Evolutionary conservation across 2,113 vertebrate genomes (phyloP).

Genomic region (Phycodurus eques): DNA sequence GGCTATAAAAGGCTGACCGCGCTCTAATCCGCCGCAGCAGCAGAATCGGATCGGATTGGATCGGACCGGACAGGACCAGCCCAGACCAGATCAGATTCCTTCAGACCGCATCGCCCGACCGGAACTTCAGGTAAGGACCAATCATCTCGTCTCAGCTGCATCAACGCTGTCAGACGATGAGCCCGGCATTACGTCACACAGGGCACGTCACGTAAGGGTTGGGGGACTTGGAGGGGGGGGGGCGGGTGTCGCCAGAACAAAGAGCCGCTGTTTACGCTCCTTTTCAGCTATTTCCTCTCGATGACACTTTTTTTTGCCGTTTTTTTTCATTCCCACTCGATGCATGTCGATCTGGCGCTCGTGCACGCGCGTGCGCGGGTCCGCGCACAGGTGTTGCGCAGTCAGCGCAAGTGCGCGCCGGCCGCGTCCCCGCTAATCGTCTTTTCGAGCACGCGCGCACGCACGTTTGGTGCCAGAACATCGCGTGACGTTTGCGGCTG

Average conservation of each 20-base stretch:
- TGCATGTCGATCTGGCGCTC: background rate
- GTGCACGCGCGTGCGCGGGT: background rate
- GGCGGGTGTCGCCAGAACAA: background rate
- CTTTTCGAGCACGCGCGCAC: background rate
- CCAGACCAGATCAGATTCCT: too few species aligned
- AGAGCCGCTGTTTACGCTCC: background rate
- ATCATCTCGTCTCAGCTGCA: background rate
- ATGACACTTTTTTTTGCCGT: background rate
- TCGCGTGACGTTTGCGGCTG: background rate
- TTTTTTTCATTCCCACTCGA: background rate
- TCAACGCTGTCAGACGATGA: background rate
- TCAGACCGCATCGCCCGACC: slow-evolving; percentile 16
- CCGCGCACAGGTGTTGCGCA: slow-evolving; percentile 40
- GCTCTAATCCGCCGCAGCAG: slow-evolving; percentile 54
- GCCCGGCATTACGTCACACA: too few species aligned
- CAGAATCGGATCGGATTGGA: slow-evolving; percentile 7
- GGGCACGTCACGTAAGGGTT: background rate
- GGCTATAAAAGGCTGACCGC: slow-evolving; percentile 48
- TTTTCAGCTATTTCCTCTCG: background rate
- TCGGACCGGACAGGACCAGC: slow-evolving; percentile 11
- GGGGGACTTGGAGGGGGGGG: background rate
- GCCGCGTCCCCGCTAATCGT: background rate
- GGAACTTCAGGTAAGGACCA: slow-evolving; percentile 41
- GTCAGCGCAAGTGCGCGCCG: background rate
- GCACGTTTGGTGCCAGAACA: background rate